These are phyloP conservation scores for Lithophane socia DNA, from an alignment of 2,888 invertebrate species.

Conservation along the genomic window DNA sequence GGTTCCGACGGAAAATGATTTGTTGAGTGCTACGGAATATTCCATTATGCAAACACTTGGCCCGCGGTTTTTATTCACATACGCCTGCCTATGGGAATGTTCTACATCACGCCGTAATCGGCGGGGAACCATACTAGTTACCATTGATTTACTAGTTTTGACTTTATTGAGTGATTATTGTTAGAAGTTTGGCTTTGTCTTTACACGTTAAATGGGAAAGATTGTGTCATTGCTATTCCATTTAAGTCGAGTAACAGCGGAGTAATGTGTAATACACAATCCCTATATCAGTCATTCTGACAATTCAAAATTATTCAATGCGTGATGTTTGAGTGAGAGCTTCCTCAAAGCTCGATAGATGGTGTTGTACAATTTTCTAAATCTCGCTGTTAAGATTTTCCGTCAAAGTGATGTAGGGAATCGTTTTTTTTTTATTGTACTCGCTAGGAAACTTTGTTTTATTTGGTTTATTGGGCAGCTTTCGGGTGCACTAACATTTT, in stretches of 20 bases:
- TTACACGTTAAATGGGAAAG: too few relatives aligned
- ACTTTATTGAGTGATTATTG: not conserved
- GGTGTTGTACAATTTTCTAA: too few relatives aligned
- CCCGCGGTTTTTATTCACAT: constrained; percentile 59
- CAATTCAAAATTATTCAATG: too few relatives aligned
- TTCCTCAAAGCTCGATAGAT: too few relatives aligned
- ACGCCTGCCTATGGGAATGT: constrained; percentile 51
- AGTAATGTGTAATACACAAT: not conserved
- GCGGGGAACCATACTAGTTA: constrained; percentile 7
- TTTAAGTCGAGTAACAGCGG: not conserved
- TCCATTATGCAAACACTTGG: constrained; percentile 72
- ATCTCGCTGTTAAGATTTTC: too few relatives aligned
- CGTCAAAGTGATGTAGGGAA: too few relatives aligned
- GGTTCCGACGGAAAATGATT: constrained; percentile 70
- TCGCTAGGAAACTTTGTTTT: too few relatives aligned
- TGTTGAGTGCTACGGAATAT: constrained; percentile 71
- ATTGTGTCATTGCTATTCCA: not conserved
- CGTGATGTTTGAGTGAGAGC: too few relatives aligned
- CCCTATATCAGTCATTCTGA: not conserved
- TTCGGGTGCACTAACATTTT: too few relatives aligned
- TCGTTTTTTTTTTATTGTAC: too few relatives aligned
- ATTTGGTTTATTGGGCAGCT: too few relatives aligned
- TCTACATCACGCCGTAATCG: constrained; percentile 38
- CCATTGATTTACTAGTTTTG: constrained; percentile 5
- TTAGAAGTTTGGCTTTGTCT: not conserved